phyloP scores from a whole-genome alignment of 2,888 invertebrate species.

The Cataglyphis albicans region DNA sequence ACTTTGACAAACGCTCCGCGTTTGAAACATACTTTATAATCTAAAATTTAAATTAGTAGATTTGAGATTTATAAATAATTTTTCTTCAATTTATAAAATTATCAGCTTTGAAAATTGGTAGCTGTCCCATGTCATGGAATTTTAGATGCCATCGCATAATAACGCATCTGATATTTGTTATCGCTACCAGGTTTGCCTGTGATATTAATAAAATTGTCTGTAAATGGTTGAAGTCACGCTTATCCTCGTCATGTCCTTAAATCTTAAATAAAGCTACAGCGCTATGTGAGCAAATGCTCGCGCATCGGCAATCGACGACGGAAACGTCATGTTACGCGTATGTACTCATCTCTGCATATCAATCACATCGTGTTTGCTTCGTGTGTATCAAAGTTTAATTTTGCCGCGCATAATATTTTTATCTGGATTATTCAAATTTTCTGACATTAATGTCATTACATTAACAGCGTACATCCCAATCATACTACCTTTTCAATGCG shows the following conservation, averaged over 20 bases:
- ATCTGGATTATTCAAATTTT: conserved; percentile 9
- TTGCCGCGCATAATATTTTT: conserved; percentile 41
- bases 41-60: not conserved
- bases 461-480: not conserved
- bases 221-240: not conserved
- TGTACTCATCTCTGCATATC: conserved; percentile 35
- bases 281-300: not conserved
- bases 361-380: conserved; percentile 26
- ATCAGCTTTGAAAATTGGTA: not conserved
- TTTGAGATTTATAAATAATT: conserved; percentile 9
- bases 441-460: not conserved
- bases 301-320: conserved; percentile 43
- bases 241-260: conserved; percentile 29
- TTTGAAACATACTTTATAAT: not conserved
- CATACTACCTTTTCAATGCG: not conserved
- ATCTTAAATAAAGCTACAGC: conserved; percentile 48
- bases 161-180: not conserved
- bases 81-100: not conserved
- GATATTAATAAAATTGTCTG: conserved; percentile 42
- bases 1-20: not conserved
- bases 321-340: conserved; percentile 49
- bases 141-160: not conserved
- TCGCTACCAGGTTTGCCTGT: not conserved
- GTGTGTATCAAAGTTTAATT: conserved; percentile 32
- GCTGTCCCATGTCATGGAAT: not conserved